Base-by-base conservation (phyloP, 2,888 invertebrate species). In the Myopa testacea region DNA sequence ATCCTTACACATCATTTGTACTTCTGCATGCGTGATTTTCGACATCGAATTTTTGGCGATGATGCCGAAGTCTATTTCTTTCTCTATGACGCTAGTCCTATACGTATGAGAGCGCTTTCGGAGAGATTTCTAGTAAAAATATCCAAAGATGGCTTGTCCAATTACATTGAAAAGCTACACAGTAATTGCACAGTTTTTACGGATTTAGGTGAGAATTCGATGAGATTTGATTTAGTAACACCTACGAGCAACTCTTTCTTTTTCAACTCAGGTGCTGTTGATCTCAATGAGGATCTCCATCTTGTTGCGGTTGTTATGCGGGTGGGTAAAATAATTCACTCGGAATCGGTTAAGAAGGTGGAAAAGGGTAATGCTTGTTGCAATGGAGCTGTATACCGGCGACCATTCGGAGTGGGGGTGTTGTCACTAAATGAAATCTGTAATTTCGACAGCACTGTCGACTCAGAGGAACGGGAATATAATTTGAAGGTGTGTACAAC, bases 161-260 rank as follows among this genome's bases (percentile, higher is more conserved):
- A 95, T 89, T 95, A 96, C 88, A 93, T 96, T 80, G 96, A 96
- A 85, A 94, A 96, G 86, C 89, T 96, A 83, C 94, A 96, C 87
- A 95, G 95, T 85, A 96, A 96, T 88, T 96, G 96, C 87, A 96
- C 96, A 37, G 93, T 97, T 78, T 97, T 97, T 88, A 96, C 96
- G 34, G 94, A 91, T 82, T 83, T 93, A 84, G 90, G 94, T 93
- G 84, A 89, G 90, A 88, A 10, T 55, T 55, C 45, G 45, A 45
- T 10, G 45, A 1, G 45, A 45, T 10, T 26, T 26, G 26, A 26
- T 26, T 26, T 26, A 26, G 26, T 26, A 1, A 26, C 26, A 26
- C 26, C 26, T 26, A 26, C 26, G 26, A 26, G 45, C 45, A 45
- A 45, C 7, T 45, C 6, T 3, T 26, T 62, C 6, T 19, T 26